phyloP scores from a whole-genome alignment of 2,888 invertebrate species.

The Physocephala rufipes region DNA sequence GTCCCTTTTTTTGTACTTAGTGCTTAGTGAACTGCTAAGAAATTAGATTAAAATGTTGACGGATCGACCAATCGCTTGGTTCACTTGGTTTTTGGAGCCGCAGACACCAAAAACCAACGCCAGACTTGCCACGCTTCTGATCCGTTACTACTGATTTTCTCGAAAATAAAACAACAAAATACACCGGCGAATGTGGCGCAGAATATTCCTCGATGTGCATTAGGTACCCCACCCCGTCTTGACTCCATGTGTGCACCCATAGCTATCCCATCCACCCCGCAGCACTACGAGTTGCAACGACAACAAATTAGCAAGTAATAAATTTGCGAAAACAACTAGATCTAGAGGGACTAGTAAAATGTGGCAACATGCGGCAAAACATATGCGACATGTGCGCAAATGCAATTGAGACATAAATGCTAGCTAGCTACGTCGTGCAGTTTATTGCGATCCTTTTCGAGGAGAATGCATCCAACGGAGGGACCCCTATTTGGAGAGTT shows the following conservation, averaged over 20 bases:
- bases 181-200: not conserved
- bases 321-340: constrained; percentile 28
- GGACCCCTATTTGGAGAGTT: not conserved
- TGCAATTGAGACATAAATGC: constrained; percentile 45
- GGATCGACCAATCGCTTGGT: no score
- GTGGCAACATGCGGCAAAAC: constrained; percentile 43
- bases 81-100: no score
- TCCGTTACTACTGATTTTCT: not conserved
- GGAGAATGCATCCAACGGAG: not conserved
- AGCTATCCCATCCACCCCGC: constrained; percentile 1
- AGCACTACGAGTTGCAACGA: not conserved
- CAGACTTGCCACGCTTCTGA: constrained; percentile 5
- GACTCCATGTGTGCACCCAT: not conserved
- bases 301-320: constrained; percentile 34
- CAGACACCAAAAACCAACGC: no score
- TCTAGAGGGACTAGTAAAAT: constrained; percentile 35
- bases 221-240: no score
- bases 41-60: no score
- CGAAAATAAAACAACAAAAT: not conserved
- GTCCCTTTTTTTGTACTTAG: no score
- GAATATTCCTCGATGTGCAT: no score
- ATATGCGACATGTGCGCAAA: constrained; percentile 45
- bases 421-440: constrained; percentile 2
- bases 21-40: no score
- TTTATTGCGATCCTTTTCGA: not conserved